Evolutionary conservation across 2,888 invertebrate species (phyloP).

Genomic region (Ectropis crepuscularia): DNA sequence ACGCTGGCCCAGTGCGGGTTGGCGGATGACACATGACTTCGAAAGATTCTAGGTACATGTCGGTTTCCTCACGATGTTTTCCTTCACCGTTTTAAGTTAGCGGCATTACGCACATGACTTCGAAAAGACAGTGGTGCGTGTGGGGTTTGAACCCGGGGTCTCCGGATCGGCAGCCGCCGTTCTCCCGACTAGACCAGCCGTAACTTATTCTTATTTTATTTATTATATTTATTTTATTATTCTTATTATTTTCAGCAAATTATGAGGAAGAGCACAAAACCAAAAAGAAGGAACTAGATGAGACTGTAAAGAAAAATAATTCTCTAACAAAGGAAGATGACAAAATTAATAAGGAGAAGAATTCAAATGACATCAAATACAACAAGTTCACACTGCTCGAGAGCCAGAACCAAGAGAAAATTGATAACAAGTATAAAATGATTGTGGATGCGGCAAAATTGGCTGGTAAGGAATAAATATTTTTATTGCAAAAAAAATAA

Average conservation of each 20-base stretch:
- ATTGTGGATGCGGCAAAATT: conserved; percentile 67
- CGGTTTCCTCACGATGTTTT: no score
- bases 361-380: conserved; percentile 72
- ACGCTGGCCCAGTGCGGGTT: no score
- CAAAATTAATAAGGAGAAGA: conserved; percentile 74
- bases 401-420: conserved; percentile 78
- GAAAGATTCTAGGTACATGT: no score
- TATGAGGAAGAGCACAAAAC: conserved; percentile 66
- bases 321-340: conserved; percentile 76
- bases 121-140: no score
- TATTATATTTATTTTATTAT: no score
- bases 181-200: no score
- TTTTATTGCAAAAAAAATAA: neutral
- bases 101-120: no score
- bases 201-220: neutral
- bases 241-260: conserved; percentile 53
- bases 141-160: no score
- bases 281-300: conserved; percentile 72
- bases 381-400: conserved; percentile 73
- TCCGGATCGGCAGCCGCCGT: no score
- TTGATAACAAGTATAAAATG: conserved; percentile 70
- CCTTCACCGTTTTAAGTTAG: no score
- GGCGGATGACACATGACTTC: no score
- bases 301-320: conserved; percentile 69
- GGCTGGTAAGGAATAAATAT: conserved; percentile 29